Base-by-base conservation (phyloP, 2,888 invertebrate species). In the Meganola albula region DNA sequence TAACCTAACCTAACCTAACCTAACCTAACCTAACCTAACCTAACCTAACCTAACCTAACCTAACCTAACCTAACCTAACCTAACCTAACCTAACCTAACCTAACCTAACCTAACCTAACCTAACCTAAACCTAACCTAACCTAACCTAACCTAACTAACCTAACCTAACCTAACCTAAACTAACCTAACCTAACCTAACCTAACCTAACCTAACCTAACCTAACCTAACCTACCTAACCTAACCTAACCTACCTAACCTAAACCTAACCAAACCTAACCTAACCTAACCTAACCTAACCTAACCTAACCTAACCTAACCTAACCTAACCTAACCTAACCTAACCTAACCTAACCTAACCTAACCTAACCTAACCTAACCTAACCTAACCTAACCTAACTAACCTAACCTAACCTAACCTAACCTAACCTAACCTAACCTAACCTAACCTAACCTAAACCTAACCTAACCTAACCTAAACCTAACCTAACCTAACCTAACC, bases 391-490 rank as follows among this genome's bases (percentile, higher is more conserved):
- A 25, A 25, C 25, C 25, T 25, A 16, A 16, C 20, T 20, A 20
- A 20, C 20, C 20, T 20, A 20, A 20, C 37, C 37, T 33, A 37
- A 37, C 37, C 37, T 37, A 37, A 37, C 37, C 37, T 20, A 20
- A 20, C 20, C 20, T 37, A 37, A 32, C 32, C 29, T 34, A 34
- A 34, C 36, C 37, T 40, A 40, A 37, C 36, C 33, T 29, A 39
- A 31, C 39, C 34, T 40, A 40, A 37, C 40, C 40, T 36, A 36
- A 36, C 34, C 34, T 38, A 32, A 36, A n/a, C 35, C 40, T 33
- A 36, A 33, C 35, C 37, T 33, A 37, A 31, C 36, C 37, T 40
- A 39, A 43, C 38, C 38, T 39, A 43, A 37, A 31, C 35, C 36
- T 39, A 37, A 42, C 37, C 37, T 38, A 42, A 38, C 34, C 31